Conservation (phyloP, 2,888 invertebrate species). For the Drosophila nr. perissopoda region DNA sequence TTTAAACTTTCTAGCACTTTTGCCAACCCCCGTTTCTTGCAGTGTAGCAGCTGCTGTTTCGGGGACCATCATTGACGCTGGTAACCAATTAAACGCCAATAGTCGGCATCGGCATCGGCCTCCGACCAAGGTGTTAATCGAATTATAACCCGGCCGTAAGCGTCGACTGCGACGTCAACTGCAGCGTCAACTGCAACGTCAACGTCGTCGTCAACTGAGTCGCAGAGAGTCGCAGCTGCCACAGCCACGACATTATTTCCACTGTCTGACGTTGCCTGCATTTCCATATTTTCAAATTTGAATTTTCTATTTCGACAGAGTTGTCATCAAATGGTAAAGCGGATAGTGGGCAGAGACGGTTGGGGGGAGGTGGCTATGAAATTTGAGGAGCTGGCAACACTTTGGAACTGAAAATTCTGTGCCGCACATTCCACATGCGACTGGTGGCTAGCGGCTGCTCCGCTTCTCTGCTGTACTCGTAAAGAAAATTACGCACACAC, state of each 20-base stretch:
- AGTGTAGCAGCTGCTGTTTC: slow-evolving; percentile 19
- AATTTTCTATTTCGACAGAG: slow-evolving; percentile 69
- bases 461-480: slow-evolving; percentile 38
- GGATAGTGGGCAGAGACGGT: background rate
- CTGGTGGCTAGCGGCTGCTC: slow-evolving; percentile 30
- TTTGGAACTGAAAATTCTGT: slow-evolving; percentile 29
- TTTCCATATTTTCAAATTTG: slow-evolving; percentile 79
- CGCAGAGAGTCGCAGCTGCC: slow-evolving; percentile 42
- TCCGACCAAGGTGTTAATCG: slow-evolving; percentile 70
- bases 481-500: slow-evolving; percentile 67
- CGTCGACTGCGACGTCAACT: slow-evolving; percentile 27
- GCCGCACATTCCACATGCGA: slow-evolving; percentile 1
- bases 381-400: slow-evolving; percentile 54
- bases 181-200: slow-evolving; percentile 3
- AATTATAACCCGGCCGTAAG: slow-evolving; percentile 58
- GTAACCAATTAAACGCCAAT: slow-evolving; percentile 74
- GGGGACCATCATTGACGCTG: slow-evolving; percentile 69
- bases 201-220: slow-evolving; percentile 20
- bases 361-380: background rate
- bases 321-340: slow-evolving; percentile 20
- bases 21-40: background rate
- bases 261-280: slow-evolving; percentile 49
- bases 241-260: slow-evolving; percentile 36
- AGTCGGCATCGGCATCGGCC: slow-evolving; percentile 50
- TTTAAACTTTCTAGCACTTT: background rate